Evolutionary conservation across 2,797 vertebrate species (phyloP), one percentile per base, ranked within the genome.

Genomic region (Melanotaenia nigrans): DNA sequence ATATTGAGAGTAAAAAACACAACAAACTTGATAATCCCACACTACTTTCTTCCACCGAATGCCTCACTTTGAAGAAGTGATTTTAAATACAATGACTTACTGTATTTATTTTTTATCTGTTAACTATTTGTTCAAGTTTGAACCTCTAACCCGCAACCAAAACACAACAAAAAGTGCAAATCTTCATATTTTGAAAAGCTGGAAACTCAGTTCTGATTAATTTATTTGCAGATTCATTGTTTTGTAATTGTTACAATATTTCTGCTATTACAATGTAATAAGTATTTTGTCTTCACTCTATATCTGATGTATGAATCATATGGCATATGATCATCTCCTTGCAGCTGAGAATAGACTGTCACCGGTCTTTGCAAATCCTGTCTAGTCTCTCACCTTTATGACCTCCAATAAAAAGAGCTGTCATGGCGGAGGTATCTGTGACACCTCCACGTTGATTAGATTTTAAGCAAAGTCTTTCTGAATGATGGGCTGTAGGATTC

Each of bases 331-430:
- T 60, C 62, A 25, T 64, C 33, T 49, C 65, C 68, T 64, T 61
- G 63, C 79, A 68, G 78, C 83, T 88, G 81, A 85, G 87, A 92
- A 90, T 88, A 89, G 77, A 78, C 68, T 28, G 9, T 64, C 4
- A 60, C 55, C 69, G 36, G 58, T 80, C 64, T 25, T 30, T 45
- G 30, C 62, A 88, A 70, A 84, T 79, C 71, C 70, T 24, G 64
- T 78, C 78, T 87, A 73, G 47, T 80, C 71, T 79, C 78, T 85
- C 83, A 85, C 87, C 87, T 91, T 81, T 71, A 72, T 81, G 84
- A 57, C 86, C 85, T 86, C 84, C 61, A 80, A 83, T 88, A 91
- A 85, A 87, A 78, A 85, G 78, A 86, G 76, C 85, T 89, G 85
- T 87, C 85, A 87, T 57, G 78, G 61, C 22, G 77, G 79, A 84